These are phyloP conservation scores for Epistrophe eligans DNA, from an alignment of 2,888 invertebrate species.

Conservation along the genomic window DNA sequence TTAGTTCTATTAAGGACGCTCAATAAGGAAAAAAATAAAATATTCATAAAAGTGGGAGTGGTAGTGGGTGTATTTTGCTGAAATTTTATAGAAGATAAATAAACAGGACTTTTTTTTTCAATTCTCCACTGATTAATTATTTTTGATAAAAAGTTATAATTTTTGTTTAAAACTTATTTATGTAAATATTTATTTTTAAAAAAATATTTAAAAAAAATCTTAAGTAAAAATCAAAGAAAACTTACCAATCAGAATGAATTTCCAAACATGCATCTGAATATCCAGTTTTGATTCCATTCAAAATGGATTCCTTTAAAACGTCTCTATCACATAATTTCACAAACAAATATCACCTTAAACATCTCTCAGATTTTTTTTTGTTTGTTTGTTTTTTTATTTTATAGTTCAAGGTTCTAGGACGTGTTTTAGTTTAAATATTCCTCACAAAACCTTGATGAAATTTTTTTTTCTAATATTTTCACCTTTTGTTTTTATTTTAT, in stretches of 20 bases:
- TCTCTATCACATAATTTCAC: constrained; percentile 73
- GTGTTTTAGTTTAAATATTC: constrained; percentile 20
- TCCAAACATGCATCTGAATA: constrained; percentile 79
- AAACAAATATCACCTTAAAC: constrained; percentile 36
- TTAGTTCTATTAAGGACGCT: too few relatives aligned
- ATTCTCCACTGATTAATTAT: too few relatives aligned
- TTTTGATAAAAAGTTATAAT: too few relatives aligned
- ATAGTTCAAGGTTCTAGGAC: constrained; percentile 30
- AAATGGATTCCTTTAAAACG: constrained; percentile 73
- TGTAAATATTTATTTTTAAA: too few relatives aligned
- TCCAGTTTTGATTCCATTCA: constrained; percentile 78
- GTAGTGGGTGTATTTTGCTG: too few relatives aligned
- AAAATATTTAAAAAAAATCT: too few relatives aligned
- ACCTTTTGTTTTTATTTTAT: constrained; percentile 35
- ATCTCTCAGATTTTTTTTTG: not conserved
- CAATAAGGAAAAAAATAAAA: too few relatives aligned
- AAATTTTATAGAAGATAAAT: too few relatives aligned
- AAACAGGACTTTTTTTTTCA: too few relatives aligned
- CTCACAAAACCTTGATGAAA: constrained; percentile 27
- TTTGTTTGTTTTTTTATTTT: not conserved
- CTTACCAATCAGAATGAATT: constrained; percentile 78
- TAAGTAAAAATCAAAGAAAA: not conserved
- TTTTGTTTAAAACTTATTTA: too few relatives aligned
- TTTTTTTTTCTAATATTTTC: constrained; percentile 16
- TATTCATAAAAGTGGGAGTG: too few relatives aligned